Base-by-base conservation (phyloP, 1,140 invertebrate species). In the Phortica variegata region DNA sequence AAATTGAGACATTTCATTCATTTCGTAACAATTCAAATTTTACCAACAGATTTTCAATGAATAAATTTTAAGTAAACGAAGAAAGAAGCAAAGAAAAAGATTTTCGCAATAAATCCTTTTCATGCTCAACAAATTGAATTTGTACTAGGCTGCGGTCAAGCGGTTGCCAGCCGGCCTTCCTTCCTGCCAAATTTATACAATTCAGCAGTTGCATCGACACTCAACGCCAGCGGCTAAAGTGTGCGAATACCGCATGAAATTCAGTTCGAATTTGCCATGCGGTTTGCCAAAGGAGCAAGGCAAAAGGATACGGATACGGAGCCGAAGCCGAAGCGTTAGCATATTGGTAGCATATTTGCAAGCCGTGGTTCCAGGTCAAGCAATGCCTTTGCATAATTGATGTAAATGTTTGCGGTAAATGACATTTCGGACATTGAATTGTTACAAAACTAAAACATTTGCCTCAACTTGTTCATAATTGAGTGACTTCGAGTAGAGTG, bases 361-460 rank as follows among this genome's bases (percentile, higher is more conserved):
- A n/a, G n/a, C n/a, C n/a, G n/a, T n/a, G n/a, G n/a, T n/a, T n/a
- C n/a, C n/a, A n/a, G n/a, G n/a, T n/a, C n/a, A n/a, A n/a, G n/a
- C n/a, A n/a, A n/a, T n/a, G 62, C 66, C 66, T 62, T 71, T 70
- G 66, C 59, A 70, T 70, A 70, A 70, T 70, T 70, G 66, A 70
- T 70, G 66, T 57, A 59, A 69, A 61, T 70, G 65, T 58, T 70
- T 70, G 65, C 52, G 66, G 45, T 47, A 23, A 26, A 31, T 40
- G 15, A 23, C 45, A 26, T 46, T 46, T 29, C 9, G 19, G 23
- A 46, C 32, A n/a, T 4, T 6, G 12, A 29, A 29, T 12, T 29
- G 26, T 29, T 29, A 6, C 26, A 29, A 29, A 6, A 29, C 26
- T 7, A 12, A 31, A 31, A 12, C 29, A 31, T 31, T 12, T 7